Conservation (phyloP, 2,113 vertebrate genomes). For the Rousettus leschenaultii region DNA sequence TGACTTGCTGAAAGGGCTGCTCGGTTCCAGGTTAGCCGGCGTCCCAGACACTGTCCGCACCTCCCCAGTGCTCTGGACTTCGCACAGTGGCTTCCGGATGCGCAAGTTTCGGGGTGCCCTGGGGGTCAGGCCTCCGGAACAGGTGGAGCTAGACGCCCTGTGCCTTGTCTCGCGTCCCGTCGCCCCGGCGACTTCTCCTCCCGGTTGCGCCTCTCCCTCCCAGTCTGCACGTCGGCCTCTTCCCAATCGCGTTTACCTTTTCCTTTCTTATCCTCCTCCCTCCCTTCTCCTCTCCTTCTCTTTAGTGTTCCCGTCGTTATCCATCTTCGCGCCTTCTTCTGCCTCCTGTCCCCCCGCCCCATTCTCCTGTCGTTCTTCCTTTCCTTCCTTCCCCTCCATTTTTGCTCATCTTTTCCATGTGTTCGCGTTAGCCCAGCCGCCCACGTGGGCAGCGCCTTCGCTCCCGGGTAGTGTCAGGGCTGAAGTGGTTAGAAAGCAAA, state of each 20-base stretch:
- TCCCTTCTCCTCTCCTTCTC: not conserved
- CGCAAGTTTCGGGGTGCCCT: not conserved
- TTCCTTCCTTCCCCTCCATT: not conserved
- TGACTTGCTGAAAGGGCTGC: not conserved
- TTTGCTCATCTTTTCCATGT: not conserved
- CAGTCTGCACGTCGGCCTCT: too few species aligned
- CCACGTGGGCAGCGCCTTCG: not conserved
- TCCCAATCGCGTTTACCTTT: fast-evolving
- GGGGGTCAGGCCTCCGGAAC: not conserved
- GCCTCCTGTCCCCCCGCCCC: not conserved
- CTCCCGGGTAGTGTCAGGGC: not conserved
- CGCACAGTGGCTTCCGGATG: fast-evolving
- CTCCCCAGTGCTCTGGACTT: too few species aligned
- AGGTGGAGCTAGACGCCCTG: too few species aligned
- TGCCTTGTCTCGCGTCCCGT: not conserved
- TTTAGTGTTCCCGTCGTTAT: not conserved
- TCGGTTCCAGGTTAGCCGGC: not conserved
- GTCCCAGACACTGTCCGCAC: not conserved
- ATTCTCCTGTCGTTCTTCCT: fast-evolving
- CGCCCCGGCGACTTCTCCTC: fast-evolving
- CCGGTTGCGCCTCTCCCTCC: fast-evolving
- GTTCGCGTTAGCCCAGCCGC: not conserved
- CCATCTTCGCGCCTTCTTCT: not conserved
- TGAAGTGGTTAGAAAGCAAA: not conserved
- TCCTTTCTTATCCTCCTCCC: not conserved